Evolutionary conservation across 2,113 vertebrate genomes (phyloP).

Genomic region (Nothobranchius kuhntae): DNA sequence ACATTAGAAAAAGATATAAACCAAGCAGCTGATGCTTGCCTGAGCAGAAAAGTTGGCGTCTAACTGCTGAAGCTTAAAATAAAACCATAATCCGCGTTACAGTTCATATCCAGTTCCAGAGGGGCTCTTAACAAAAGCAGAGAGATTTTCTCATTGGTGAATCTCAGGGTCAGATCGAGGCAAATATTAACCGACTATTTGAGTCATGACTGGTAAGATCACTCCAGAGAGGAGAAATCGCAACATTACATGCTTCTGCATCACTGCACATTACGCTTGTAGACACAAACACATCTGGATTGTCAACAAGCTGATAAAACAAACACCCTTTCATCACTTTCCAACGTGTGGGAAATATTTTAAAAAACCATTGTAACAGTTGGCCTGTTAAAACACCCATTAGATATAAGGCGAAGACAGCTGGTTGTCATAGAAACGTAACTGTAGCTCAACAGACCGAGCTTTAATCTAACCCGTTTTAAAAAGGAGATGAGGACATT

Average conservation of each 20-base stretch:
- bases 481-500: too few relatives aligned
- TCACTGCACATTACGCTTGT: conserved; percentile 19
- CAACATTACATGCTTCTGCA: conserved; percentile 20
- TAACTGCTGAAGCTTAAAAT: conserved; percentile 10
- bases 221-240: conserved; percentile 24
- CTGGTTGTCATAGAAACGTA: conserved; percentile 6
- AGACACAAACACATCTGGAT: not conserved
- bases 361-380: not conserved
- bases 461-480: too few relatives aligned
- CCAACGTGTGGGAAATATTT: not conserved
- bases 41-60: not conserved
- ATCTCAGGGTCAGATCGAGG: conserved; percentile 32
- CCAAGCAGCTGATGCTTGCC: not conserved
- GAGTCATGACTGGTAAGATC: conserved; percentile 42
- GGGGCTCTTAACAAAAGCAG: conserved; percentile 16
- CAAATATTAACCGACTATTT: conserved; percentile 29
- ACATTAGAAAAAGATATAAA: not conserved
- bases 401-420: not conserved
- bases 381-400: not conserved
- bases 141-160: conserved; percentile 35
- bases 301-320: conserved; percentile 32
- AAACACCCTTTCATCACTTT: not conserved
- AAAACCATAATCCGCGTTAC: not conserved
- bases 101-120: conserved; percentile 14
- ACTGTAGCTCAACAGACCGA: not conserved